phyloP scores from a whole-genome alignment of 2,113 vertebrate genomes.

The Puma concolor region DNA sequence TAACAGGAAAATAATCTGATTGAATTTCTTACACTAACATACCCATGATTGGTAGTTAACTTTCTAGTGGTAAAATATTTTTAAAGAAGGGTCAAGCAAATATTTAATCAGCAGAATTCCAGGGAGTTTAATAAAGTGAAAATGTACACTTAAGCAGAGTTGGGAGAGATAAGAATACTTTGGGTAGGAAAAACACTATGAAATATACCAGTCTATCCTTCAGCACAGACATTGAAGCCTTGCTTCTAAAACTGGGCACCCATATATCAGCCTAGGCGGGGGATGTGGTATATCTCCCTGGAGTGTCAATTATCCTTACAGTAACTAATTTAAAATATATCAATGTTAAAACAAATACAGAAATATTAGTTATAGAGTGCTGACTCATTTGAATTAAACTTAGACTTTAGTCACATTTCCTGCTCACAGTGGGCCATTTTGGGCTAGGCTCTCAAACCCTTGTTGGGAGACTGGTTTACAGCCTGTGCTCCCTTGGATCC shows the following conservation, averaged over 20 bases:
- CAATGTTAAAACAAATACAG: slow-evolving; percentile 5
- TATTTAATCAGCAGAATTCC: slow-evolving; percentile 18
- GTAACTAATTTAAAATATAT: background rate
- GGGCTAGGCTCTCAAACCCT: no score
- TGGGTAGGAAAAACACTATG: background rate
- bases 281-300: background rate
- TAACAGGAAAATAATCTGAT: background rate
- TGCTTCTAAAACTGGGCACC: background rate
- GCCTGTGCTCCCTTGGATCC: background rate
- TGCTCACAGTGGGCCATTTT: background rate
- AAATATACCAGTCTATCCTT: background rate
- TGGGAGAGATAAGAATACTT: background rate
- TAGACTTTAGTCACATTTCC: background rate
- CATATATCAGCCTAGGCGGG: background rate
- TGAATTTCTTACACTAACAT: background rate
- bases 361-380: background rate
- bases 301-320: background rate
- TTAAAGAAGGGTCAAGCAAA: background rate
- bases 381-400: background rate
- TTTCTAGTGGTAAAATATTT: background rate
- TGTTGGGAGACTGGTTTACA: background rate
- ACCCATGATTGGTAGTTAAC: background rate
- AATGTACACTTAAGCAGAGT: background rate
- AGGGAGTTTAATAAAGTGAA: background rate
- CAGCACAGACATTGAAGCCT: background rate